Conservation (phyloP, 2,113 vertebrate genomes). For the Leucopternis melanops region DNA sequence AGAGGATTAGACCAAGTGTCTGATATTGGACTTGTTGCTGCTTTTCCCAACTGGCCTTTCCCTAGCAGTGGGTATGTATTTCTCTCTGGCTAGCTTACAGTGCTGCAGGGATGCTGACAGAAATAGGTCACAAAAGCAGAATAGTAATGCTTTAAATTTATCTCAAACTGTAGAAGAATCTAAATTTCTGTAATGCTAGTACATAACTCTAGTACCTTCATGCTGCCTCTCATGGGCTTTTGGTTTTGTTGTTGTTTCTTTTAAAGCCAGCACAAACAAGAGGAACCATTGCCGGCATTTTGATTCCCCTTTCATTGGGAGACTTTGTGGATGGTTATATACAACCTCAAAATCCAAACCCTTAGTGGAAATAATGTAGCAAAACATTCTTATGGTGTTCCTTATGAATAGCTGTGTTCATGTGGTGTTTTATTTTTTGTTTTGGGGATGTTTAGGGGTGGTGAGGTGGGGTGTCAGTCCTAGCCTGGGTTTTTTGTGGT, state of each 20-base stretch:
- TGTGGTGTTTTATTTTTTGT: not conserved
- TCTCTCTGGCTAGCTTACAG: not conserved
- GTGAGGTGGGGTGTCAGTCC: not conserved
- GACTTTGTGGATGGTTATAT: not conserved
- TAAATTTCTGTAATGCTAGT: not conserved
- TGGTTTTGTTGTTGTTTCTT: not conserved
- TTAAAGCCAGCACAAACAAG: not conserved
- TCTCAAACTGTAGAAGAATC: not conserved
- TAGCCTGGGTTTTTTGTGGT: constrained; percentile 28
- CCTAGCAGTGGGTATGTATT: not conserved
- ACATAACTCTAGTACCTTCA: not conserved
- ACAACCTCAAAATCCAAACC: constrained; percentile 39
- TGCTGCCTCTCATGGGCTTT: not conserved
- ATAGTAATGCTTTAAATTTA: not conserved
- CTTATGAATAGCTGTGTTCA: constrained; percentile 21
- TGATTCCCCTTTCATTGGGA: not conserved
- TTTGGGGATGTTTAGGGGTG: not conserved
- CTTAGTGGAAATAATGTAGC: not conserved
- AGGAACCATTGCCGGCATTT: not conserved
- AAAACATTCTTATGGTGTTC: constrained; percentile 47
- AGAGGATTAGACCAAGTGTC: not conserved
- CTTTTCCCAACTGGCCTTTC: not conserved
- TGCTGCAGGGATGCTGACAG: not conserved
- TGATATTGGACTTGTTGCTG: not conserved
- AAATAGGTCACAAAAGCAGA: not conserved